Evolutionary conservation across 2,888 invertebrate species (phyloP), one percentile per base, ranked within the genome.

Genomic region (Lithophane ornitopus): DNA sequence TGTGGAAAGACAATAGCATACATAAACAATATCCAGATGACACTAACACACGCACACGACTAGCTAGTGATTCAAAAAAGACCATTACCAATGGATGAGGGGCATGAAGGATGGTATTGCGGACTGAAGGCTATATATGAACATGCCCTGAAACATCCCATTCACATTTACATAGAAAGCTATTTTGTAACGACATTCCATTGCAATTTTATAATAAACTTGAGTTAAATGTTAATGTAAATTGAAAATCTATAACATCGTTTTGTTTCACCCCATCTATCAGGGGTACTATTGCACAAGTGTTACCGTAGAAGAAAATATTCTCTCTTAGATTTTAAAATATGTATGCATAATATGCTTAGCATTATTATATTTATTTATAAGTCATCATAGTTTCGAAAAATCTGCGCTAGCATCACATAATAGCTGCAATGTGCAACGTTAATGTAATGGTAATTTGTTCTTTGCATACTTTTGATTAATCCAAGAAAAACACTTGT

Each of bases 41-140:
- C 89, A 85, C 93, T 92, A 94, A 89, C 91, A 94, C 94, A 93
- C 89, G 89, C 91, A 94, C 93, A 94, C 90, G 90, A 89, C 93
- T 93, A 94, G 85, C 93, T 93, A 94, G 93, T 93, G 90, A 92
- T 91, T 94, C 94, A 94, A 95, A 95, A 94, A 94, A 94, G 94
- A 94, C 94, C 93, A 92, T 89, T 87, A 90, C 87, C 85, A 90
- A 90, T 89, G 91, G 93, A 91, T 90, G 89, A 90, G 88, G 89
- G 87, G 85, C 70, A 90, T 88, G 89, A 91, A 90, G 92, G 90
- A 90, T 88, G 89, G 86, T 86, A 71, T 86, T 79, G 85, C 78
- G 85, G 89, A 82, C 73, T 83, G 86, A 86, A 87, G 87, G 86
- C 84, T 84, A 86, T 85, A 54, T 67, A 90, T 81, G 82, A 90